These are phyloP conservation scores for Emmelina monodactyla DNA, from an alignment of 2,888 invertebrate species.

Conservation along the genomic window DNA sequence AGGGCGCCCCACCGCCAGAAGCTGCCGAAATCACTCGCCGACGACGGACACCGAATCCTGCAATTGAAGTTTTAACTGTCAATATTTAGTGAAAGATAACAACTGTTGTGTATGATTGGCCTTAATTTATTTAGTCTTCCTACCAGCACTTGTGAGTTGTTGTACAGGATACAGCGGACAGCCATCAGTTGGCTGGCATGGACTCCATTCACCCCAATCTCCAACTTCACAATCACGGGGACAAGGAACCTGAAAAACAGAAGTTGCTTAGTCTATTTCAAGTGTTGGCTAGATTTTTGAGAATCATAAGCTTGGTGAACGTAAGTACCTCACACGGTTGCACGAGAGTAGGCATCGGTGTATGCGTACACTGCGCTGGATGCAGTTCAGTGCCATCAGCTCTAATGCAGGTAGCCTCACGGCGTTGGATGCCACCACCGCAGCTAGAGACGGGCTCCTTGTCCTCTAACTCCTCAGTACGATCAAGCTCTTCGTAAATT, in stretches of 20 bases:
- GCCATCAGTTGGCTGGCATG: constrained; percentile 64
- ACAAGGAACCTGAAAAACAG: constrained; percentile 68
- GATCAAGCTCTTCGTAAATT: constrained; percentile 41
- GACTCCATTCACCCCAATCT: constrained; percentile 69
- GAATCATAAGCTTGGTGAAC: no score
- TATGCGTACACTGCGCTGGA: constrained; percentile 54
- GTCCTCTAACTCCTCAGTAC: constrained; percentile 30
- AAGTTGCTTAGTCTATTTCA: no score
- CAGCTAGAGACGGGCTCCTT: constrained; percentile 38
- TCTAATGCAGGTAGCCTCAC: constrained; percentile 63
- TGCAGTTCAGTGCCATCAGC: constrained; percentile 53
- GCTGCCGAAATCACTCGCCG: constrained; percentile 55
- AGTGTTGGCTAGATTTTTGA: no score
- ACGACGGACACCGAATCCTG: constrained; percentile 55
- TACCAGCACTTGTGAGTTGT: constrained; percentile 56
- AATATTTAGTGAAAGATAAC: background rate
- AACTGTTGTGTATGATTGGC: no score
- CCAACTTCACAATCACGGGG: constrained; percentile 69
- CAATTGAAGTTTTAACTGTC: background rate
- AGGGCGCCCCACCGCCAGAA: constrained; percentile 57
- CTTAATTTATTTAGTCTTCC: no score
- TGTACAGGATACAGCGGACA: constrained; percentile 58
- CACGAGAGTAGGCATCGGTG: constrained; percentile 58
- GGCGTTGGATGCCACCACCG: constrained; percentile 66
- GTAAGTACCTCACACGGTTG: constrained; percentile 64